Evolutionary conservation across 2,113 vertebrate genomes (phyloP), one percentile per base, ranked within the genome.

Genomic region (Typhlomys cinereus): DNA sequence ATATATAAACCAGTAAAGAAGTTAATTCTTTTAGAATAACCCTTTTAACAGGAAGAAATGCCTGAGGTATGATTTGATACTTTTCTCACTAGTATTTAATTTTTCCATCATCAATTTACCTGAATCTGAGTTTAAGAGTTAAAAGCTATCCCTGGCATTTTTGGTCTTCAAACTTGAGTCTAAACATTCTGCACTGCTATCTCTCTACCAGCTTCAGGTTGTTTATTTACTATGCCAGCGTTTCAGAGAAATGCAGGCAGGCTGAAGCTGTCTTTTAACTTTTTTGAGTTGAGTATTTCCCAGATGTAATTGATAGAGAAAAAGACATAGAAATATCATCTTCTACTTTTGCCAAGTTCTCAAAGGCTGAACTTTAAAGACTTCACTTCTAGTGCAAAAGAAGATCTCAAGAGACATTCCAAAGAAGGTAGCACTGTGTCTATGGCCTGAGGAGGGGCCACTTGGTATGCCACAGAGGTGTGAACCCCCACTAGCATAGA

Each of bases 11-110:
- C 66, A 91, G 61, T 76, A 96, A 96, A 87, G 59, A 78, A 96
- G 75, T 90, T 95, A 95, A 95, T 95, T 94, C 75, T 96, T 92
- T 95, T 83, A 85, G 74, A 94, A 92, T 48, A 92, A 89, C 23
- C 6, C 21, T 41, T 91, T 89, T 92, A 34, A 87, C 85, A 92
- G 75, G 74, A 95, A 94, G 71, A 96, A 94, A 93, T 91, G 57
- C 71, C 80, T 91, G 73, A 84, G n/a, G 36, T 87, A 87, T 91
- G 95, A 95, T 95, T 95, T 95, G 89, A 88, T 94, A 89, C 11
- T 34, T 91, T 95, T 91, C 61, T 95, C 48, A 67, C 75, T 91
- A 93, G 76, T 82, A 91, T 95, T 95, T 93, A 87, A 46, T 92
- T 92, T 96, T 95, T 94, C 78, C 88, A 71, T 91, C 89, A 93